Base-by-base conservation (phyloP, 1,140 invertebrate genomes). In the Pseudobourletiella spinata region DNA sequence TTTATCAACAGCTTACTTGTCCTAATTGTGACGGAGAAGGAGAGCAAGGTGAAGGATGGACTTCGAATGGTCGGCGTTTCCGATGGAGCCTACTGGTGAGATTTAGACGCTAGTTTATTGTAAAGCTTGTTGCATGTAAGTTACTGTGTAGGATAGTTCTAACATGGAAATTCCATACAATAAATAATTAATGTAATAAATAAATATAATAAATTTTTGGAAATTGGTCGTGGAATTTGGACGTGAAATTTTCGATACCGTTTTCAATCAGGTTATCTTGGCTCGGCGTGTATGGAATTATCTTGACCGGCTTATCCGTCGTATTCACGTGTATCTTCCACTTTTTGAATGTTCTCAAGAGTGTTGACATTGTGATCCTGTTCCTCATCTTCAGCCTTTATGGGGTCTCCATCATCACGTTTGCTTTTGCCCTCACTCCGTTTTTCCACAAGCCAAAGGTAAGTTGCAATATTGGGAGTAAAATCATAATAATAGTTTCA, bases 41-140 rank as follows among this genome's bases (percentile, higher is more conserved):
- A 91, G 74, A 87, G 86, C 64, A 89, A 89, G 73, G 88, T 91
- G 50, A 85, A 88, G 72, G 89, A 91, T 73, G 86, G 86, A n/a
- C 88, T 93, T 86, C 84, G 86, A 75, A 90, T 91, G 67, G 90
- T 91, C 86, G 89, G 89, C 1, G 72, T 91, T 6, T 83, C 82
- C 61, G 87, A 89, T 76, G 86, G 85, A 1, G 84, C 88, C 26
- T 91, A 89, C 77, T 92, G 88, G 89, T 89, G 74, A 79, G n/a
- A n/a, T n/a, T n/a, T n/a, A n/a, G n/a, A n/a, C n/a, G n/a, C n/a
- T n/a, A n/a, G n/a, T n/a, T n/a, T n/a, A n/a, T n/a, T 76, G 56
- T 66, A n/a, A n/a, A n/a, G n/a, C n/a, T n/a, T n/a, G n/a, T n/a
- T n/a, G n/a, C n/a, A n/a, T n/a, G n/a, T n/a, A n/a, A n/a, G n/a